Evolutionary conservation across 35 echinoderm and acorn worm genomes (phyloP).

Genomic region (Apostichopus parvimensis): DNA sequence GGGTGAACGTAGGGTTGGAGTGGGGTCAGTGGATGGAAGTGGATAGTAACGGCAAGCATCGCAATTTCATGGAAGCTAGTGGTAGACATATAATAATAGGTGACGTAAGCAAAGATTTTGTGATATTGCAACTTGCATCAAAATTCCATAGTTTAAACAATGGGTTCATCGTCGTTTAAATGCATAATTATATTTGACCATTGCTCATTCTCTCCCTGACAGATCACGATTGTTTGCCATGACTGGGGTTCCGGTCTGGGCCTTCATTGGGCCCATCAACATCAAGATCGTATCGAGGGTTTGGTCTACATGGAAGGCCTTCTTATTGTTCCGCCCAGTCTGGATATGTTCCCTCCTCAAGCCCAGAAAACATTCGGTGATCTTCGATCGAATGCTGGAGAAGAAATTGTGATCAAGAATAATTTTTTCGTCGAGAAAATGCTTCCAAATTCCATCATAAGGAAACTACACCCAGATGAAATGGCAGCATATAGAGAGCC

Average conservation of each 20-base stretch:
- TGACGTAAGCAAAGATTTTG: no score
- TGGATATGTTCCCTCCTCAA: slow-evolving; percentile 52
- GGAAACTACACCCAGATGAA: slow-evolving; percentile 60
- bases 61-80: no score
- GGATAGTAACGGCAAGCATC: no score
- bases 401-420: slow-evolving; percentile 77
- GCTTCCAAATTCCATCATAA: slow-evolving; percentile 52
- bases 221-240: slow-evolving; percentile 76
- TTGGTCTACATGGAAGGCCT: slow-evolving; percentile 76
- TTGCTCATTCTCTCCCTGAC: background rate
- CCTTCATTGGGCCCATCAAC: slow-evolving; percentile 68
- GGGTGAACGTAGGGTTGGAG: no score
- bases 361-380: slow-evolving; percentile 51
- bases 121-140: no score
- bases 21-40: no score
- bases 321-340: slow-evolving; percentile 21
- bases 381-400: slow-evolving; percentile 63
- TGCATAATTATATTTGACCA: no score
- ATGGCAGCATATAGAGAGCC: slow-evolving; percentile 69
- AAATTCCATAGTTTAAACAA: no score
- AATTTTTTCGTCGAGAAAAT: slow-evolving; percentile 74
- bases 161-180: no score
- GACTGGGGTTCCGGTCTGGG: slow-evolving; percentile 77
- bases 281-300: slow-evolving; percentile 47
- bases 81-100: no score